Conservation (phyloP, 2,888 invertebrate species). For the Limnephilus marmoratus region DNA sequence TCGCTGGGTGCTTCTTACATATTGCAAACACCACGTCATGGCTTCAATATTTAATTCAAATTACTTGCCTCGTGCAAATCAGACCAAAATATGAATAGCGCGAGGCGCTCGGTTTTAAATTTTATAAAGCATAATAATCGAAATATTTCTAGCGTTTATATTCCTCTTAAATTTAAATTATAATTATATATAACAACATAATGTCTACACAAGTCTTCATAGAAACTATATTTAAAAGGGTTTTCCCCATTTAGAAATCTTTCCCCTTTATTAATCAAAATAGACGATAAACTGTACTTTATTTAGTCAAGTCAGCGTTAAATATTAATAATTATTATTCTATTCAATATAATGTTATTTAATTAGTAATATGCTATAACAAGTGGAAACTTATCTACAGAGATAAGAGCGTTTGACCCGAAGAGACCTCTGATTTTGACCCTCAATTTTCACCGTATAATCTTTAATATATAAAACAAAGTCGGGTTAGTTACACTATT, state of each 20-base stretch:
- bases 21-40: no score
- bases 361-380: neutral
- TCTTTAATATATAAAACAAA: no score
- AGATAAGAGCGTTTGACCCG: neutral
- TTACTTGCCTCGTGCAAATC: no score
- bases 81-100: no score
- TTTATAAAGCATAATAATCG: no score
- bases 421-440: conserved; percentile 12
- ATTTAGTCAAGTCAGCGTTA: neutral
- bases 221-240: neutral
- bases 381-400: neutral
- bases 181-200: no score
- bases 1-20: no score
- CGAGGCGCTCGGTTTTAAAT: no score
- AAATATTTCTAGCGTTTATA: no score
- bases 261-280: neutral
- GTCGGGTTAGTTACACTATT: no score
- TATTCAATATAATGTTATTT: neutral
- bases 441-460: neutral
- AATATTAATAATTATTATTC: neutral
- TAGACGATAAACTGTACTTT: neutral
- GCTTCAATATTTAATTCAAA: no score
- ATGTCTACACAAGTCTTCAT: neutral
- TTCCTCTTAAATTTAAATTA: no score
- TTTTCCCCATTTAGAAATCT: neutral